These are phyloP conservation scores for Peromyscus californicus DNA, from an alignment of 2,113 vertebrate species.

Conservation along the genomic window DNA sequence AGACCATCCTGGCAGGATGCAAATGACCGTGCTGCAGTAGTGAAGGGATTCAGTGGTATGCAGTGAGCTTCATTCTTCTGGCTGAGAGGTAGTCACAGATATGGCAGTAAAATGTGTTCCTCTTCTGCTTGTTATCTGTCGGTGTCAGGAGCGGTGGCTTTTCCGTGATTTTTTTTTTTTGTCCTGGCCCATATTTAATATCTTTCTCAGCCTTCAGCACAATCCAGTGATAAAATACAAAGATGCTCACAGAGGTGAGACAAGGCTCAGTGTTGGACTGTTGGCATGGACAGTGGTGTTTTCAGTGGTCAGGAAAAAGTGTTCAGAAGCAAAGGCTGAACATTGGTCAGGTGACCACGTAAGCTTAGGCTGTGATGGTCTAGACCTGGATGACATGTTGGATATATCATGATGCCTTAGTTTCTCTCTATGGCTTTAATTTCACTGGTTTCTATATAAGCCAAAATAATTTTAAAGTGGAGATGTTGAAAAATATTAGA, in stretches of 20 bases:
- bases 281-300: background rate
- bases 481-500: background rate
- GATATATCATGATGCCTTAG: background rate
- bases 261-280: background rate
- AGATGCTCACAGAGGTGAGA: background rate
- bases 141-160: background rate
- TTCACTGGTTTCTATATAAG: conserved; percentile 15
- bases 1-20: background rate
- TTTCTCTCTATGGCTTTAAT: background rate
- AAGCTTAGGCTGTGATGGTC: background rate
- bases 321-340: background rate
- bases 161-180: conserved; percentile 30
- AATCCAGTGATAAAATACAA: background rate
- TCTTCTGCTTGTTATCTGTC: background rate
- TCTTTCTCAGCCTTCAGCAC: conserved; percentile 22
- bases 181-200: background rate
- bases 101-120: background rate
- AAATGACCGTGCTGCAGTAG: background rate
- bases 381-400: background rate
- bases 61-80: background rate
- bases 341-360: background rate
- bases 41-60: background rate
- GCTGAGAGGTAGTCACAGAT: background rate
- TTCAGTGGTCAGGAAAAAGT: background rate
- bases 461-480: background rate